Evolutionary conservation across 2,797 vertebrate species (phyloP).

Genomic region (Gallinago stenura): DNA sequence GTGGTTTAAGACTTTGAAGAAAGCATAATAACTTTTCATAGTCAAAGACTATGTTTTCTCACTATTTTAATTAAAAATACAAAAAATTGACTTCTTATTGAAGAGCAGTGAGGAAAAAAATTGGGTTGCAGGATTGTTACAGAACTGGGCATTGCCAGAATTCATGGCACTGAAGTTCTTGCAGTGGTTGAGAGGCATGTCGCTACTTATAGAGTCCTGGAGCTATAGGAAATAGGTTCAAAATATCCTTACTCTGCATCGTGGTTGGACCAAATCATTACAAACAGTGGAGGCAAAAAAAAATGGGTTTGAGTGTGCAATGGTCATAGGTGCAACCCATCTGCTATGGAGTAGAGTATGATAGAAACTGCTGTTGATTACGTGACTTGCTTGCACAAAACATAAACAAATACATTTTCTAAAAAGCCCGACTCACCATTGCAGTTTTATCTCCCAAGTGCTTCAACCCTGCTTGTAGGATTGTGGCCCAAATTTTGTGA

Average conservation of each 20-base stretch:
- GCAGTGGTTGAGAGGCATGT: neutral
- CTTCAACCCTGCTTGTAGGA: neutral
- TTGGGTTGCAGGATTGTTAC: neutral
- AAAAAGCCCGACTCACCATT: neutral
- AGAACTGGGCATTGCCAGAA: conserved; percentile 6
- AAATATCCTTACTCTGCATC: conserved; percentile 27
- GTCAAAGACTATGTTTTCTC: neutral
- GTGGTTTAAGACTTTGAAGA: neutral
- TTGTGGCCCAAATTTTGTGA: neutral
- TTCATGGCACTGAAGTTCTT: neutral
- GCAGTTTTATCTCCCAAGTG: neutral
- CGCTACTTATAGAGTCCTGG: neutral
- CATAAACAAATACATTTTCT: conserved; percentile 14
- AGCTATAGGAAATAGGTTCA: neutral
- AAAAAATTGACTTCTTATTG: neutral
- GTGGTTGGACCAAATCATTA: neutral
- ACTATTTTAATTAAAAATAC: neutral
- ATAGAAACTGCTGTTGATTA: conserved; percentile 31
- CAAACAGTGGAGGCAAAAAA: neutral
- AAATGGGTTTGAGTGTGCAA: neutral
- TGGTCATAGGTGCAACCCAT: neutral
- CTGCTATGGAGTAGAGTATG: conserved; percentile 17
- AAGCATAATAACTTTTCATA: neutral
- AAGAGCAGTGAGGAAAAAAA: neutral
- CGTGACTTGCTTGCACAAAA: neutral